Percentiles rank a stretch among this genome's conserved stretches.
phyloP scores from a whole-genome alignment of 2,888 invertebrate genomes.

The Nasonia oneida region DNA sequence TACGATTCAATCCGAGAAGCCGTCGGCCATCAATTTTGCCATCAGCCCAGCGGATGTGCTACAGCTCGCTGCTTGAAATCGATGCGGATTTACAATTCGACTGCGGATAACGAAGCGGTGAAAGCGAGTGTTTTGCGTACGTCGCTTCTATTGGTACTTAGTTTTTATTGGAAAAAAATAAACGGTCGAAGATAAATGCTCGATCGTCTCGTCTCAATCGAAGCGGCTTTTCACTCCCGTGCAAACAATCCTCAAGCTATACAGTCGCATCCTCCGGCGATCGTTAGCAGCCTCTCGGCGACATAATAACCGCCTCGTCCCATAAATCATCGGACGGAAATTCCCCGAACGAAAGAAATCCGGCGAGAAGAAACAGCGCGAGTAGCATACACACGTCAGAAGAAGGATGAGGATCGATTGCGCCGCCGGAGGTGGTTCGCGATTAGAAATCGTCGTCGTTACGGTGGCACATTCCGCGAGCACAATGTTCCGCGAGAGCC shows the following conservation, averaged over 20 bases:
- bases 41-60: background rate
- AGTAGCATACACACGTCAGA: background rate
- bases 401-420: slow-evolving; percentile 1
- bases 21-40: slow-evolving; percentile 33
- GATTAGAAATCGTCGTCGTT: slow-evolving; percentile 42
- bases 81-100: slow-evolving; percentile 25
- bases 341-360: slow-evolving; percentile 13
- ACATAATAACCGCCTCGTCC: slow-evolving; percentile 21
- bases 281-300: slow-evolving; percentile 29
- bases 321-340: slow-evolving; percentile 27
- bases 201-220: background rate
- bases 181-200: too few relatives aligned
- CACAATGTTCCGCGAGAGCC: background rate
- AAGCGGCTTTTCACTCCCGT: background rate
- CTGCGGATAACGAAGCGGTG: background rate
- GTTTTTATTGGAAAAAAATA: too few relatives aligned
- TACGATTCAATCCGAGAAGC: slow-evolving; percentile 23
- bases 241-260: background rate
- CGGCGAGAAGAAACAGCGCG: background rate
- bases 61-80: background rate
- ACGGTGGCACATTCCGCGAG: background rate
- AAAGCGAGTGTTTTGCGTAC: background rate
- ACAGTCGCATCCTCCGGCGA: slow-evolving; percentile 6
- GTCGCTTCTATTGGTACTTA: too few relatives aligned
- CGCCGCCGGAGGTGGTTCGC: background rate